Evolutionary conservation across 2,113 vertebrate genomes (phyloP).

Genomic region (Eidolon helvum): DNA sequence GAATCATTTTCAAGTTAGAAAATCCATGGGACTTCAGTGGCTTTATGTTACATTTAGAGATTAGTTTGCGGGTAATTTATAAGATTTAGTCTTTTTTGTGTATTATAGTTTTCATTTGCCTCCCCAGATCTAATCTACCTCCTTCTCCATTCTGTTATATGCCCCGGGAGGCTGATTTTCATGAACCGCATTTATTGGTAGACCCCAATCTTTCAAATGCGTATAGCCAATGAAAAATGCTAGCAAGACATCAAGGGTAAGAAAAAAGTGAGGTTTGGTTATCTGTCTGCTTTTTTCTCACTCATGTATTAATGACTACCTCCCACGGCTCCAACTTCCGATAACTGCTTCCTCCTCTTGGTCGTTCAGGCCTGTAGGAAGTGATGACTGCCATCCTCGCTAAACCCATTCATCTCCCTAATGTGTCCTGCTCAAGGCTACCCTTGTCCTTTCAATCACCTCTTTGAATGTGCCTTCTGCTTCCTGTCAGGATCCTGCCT

Average conservation of each 20-base stretch:
- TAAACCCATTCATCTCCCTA: not conserved
- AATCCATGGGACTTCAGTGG: not conserved
- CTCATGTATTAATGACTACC: not conserved
- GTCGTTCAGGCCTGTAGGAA: not conserved
- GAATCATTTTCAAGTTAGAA: not conserved
- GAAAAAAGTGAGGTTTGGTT: not conserved
- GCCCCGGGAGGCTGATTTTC: not conserved
- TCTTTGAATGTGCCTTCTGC: not conserved
- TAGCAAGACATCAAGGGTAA: not conserved
- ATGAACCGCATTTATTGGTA: not conserved
- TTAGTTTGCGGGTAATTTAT: not conserved
- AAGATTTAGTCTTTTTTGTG: not conserved
- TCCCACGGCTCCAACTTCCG: not conserved
- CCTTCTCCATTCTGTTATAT: not conserved
- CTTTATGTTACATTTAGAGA: not conserved
- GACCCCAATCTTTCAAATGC: not conserved
- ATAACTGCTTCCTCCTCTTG: not conserved
- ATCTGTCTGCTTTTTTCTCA: not conserved
- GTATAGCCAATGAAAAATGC: not conserved
- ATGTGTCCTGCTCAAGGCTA: not conserved
- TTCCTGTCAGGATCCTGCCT: not conserved
- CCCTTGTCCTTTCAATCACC: not conserved
- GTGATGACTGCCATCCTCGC: not conserved
- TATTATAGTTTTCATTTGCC: not conserved
- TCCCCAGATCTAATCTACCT: not conserved